A percentile compares a stretch with the other conserved stretches of the same genome.
phyloP scores from a whole-genome alignment of 2,113 vertebrate genomes.

The Chlamydotis undulata region DNA sequence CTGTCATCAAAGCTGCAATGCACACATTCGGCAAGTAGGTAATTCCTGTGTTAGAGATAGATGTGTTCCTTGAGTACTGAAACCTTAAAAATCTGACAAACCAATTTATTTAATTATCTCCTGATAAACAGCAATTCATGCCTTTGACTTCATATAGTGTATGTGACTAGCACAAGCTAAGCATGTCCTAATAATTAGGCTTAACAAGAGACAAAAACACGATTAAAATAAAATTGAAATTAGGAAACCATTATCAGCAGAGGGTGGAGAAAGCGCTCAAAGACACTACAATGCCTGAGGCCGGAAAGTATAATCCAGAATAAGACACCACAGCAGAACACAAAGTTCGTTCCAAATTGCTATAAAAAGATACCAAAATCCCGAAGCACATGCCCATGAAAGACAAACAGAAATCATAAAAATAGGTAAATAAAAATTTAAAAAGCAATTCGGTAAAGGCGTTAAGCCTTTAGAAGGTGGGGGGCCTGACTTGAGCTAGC shows the following conservation, averaged over 20 bases:
- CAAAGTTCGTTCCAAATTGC: neutral
- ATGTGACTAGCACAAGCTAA: neutral
- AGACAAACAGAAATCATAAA: neutral
- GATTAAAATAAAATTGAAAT: neutral
- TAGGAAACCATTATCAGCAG: neutral
- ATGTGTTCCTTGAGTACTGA: neutral
- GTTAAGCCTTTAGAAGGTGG: neutral
- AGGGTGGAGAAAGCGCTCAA: neutral
- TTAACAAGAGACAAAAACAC: neutral
- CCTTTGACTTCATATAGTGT: neutral
- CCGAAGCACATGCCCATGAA: neutral
- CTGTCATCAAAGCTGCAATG: neutral
- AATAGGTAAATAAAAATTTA: neutral
- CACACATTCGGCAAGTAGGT: neutral
- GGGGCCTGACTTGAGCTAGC: too few species aligned
- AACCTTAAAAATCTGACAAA: neutral
- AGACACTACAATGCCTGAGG: neutral
- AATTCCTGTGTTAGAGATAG: neutral
- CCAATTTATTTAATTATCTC: neutral
- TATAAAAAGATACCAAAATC: neutral
- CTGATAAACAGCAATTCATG: neutral
- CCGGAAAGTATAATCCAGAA: neutral
- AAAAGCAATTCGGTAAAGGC: neutral
- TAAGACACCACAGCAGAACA: neutral
- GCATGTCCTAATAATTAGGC: neutral